phyloP scores from a whole-genome alignment of 2,797 vertebrate genomes.

The Falco novaeseelandiae region DNA sequence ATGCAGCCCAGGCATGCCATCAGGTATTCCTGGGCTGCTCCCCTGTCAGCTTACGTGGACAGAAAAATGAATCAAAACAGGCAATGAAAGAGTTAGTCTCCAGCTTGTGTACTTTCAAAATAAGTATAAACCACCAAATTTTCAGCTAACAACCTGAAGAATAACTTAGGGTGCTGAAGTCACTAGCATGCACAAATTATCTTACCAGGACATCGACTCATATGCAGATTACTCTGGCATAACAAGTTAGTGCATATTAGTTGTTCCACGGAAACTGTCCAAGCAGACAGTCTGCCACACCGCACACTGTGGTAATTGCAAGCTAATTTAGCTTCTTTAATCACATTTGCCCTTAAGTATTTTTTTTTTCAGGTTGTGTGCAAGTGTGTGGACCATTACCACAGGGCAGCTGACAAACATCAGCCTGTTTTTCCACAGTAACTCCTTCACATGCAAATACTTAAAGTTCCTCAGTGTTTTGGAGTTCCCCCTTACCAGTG shows the following conservation, averaged over 20 bases:
- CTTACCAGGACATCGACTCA: background rate
- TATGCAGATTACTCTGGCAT: background rate
- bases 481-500: background rate
- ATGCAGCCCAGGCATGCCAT: background rate
- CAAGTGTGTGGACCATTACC: background rate
- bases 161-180: background rate
- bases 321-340: constrained; percentile 41
- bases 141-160: background rate
- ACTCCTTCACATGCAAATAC: background rate
- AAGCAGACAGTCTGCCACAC: background rate
- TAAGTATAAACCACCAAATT: background rate
- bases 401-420: background rate
- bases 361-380: background rate
- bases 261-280: background rate
- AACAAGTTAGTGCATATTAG: background rate
- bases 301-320: background rate
- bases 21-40: background rate
- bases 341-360: background rate
- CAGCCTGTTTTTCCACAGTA: background rate
- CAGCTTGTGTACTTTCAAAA: background rate
- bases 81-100: background rate
- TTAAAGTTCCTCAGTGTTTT: background rate
- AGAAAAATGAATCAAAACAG: background rate
- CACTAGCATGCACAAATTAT: background rate
- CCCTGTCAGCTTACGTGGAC: background rate